These are phyloP conservation scores for Gari tellinella DNA, from an alignment of 2,888 invertebrate genomes.

Conservation along the genomic window DNA sequence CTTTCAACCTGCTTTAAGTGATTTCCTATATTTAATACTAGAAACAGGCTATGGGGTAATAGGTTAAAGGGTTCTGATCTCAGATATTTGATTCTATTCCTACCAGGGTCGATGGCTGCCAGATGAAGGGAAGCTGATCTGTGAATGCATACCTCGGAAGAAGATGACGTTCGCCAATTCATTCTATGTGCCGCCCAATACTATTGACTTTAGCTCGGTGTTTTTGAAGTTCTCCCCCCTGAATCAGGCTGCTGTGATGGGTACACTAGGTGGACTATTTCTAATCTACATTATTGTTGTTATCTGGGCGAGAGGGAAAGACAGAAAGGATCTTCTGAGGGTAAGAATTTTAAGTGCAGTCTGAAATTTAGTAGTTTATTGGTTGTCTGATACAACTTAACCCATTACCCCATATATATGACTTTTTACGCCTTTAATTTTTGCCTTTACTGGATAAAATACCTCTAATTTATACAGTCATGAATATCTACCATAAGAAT, in stretches of 20 bases:
- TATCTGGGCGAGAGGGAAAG: conserved; percentile 81
- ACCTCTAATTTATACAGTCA: too few relatives aligned
- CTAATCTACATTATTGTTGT: conserved; percentile 74
- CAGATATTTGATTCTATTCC: too few relatives aligned
- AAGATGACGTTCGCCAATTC: conserved; percentile 68
- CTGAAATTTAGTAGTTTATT: too few relatives aligned
- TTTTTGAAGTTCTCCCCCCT: conserved; percentile 78
- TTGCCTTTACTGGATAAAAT: too few relatives aligned
- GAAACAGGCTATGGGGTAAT: too few relatives aligned
- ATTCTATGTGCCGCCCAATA: conserved; percentile 81
- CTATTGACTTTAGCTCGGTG: conserved; percentile 84
- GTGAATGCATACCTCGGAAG: conserved; percentile 49
- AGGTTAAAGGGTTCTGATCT: too few relatives aligned
- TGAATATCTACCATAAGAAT: too few relatives aligned
- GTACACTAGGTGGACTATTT: conserved; percentile 77
- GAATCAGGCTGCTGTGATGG: conserved; percentile 81
- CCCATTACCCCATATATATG: too few relatives aligned
- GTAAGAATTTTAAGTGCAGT: conserved; percentile 54
- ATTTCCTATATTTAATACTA: too few relatives aligned
- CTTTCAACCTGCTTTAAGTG: too few relatives aligned
- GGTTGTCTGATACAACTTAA: too few relatives aligned
- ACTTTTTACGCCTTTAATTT: too few relatives aligned
- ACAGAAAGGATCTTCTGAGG: conserved; percentile 75
- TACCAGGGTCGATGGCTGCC: conserved; percentile 57
- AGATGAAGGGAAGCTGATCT: conserved; percentile 36